Evolutionary conservation across 2,888 invertebrate species (phyloP), one percentile per base, ranked within the genome.

Genomic region (Alcis repandata): DNA sequence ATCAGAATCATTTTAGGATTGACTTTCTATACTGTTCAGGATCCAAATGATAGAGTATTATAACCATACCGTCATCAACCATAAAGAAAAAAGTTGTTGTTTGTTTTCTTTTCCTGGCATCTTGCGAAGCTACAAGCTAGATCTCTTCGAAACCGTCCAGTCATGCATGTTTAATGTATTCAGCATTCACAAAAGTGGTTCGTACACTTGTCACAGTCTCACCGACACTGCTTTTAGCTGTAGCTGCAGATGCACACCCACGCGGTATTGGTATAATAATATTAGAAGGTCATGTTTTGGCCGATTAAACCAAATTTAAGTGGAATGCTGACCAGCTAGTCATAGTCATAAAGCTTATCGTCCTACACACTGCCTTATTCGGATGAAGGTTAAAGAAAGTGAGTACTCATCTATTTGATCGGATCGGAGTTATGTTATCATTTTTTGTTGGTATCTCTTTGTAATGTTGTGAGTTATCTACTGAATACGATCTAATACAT

Each of bases 131-230:
- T 40, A 60, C 48, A 33, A 51, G 19, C 36, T 15, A 64, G 63
- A 66, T 63, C 40, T 49, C 19, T 32, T 56, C 59, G 67, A 75
- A 79, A 80, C 70, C 63, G 72, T 53, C 69, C 72, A 74, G 70
- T 79, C 75, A 77, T 77, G 75, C 51, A 57, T 82, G 76, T 70
- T 68, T 80, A 83, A 81, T 78, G 69, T 80, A 81, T 83, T 77
- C 80, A 46, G 56, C 68, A 73, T 66, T 51, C 70, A 67, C 60
- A 51, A 69, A 78, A 75, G 79, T 57, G 17, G 57, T 48, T 72
- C 48, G 75, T 74, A 74, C 71, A 67, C 67, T 66, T 68, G 56
- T 52, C 65, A 56, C 56, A 61, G 59, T 66, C 66, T 61, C 38
- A 60, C 60, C 64, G 51, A 67, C 70, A 68, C 67, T 63, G 59